Conservation (phyloP, 2,888 invertebrate species). For the Pristionchus entomophagus region DNA sequence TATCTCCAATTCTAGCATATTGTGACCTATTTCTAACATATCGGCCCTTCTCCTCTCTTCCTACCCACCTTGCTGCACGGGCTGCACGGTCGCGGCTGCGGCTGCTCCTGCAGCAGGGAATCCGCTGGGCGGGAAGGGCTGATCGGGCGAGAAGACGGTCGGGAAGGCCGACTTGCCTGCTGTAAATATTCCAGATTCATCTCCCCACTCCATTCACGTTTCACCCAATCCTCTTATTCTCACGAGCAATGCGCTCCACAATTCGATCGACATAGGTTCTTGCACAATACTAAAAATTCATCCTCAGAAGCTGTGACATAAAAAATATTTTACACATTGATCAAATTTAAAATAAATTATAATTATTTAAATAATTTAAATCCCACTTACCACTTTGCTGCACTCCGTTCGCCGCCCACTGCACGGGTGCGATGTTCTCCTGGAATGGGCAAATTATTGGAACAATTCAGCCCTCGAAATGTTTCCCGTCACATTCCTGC, state of each 20-base stretch:
- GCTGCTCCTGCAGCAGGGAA: constrained; percentile 18
- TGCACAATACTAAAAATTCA: neutral
- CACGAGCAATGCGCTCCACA: no score
- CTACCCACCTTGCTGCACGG: constrained; percentile 25
- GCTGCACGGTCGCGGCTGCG: neutral
- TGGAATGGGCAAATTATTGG: neutral
- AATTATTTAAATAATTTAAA: neutral
- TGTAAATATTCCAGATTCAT: neutral
- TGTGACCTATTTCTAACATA: no score
- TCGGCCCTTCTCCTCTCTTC: no score
- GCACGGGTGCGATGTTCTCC: constrained; percentile 38
- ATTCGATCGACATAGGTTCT: neutral
- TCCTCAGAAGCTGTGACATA: no score
- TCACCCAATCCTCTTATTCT: no score
- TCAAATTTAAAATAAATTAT: no score
- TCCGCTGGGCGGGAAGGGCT: constrained; percentile 3
- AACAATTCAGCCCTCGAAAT: neutral
- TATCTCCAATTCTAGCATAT: no score
- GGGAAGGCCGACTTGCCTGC: constrained; percentile 29
- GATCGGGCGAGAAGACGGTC: constrained; percentile 43
- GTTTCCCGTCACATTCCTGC: no score
- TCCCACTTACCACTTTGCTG: neutral
- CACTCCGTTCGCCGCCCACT: constrained; percentile 28
- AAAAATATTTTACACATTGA: no score
- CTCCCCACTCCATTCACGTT: neutral